These are phyloP conservation scores for Irena cyanogastra DNA, from an alignment of 2,113 vertebrate genomes.

Conservation along the genomic window DNA sequence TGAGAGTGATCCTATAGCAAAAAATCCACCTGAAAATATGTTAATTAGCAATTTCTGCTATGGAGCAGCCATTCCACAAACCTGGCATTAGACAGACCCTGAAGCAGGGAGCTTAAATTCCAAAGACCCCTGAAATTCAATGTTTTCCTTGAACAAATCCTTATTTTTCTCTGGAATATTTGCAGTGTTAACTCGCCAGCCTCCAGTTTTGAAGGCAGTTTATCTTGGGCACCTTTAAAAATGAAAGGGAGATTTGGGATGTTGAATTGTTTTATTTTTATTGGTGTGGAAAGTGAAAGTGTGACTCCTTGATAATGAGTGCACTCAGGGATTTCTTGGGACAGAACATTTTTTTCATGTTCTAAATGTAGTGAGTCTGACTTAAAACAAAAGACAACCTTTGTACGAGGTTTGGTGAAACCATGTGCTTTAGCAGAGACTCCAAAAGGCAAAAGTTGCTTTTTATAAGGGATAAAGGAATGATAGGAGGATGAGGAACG, in stretches of 20 bases:
- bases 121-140: not conserved
- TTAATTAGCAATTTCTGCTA: not conserved
- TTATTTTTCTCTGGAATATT: not conserved
- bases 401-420: not conserved
- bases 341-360: not conserved
- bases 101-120: not conserved
- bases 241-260: not conserved
- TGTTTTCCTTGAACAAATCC: not conserved
- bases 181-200: not conserved
- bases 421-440: not conserved
- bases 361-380: not conserved
- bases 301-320: not conserved
- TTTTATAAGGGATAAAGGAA: conserved; percentile 12
- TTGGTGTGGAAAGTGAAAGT: not conserved
- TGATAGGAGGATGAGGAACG: not conserved
- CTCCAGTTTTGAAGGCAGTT: not conserved
- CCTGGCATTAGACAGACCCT: not conserved
- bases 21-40: not conserved
- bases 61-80: not conserved
- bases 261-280: not conserved
- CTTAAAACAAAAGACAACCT: not conserved
- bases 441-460: not conserved
- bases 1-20: not conserved
- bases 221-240: not conserved
- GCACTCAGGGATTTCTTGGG: not conserved